Evolutionary conservation across 2,888 invertebrate species (phyloP), one percentile per base, ranked within the genome.

Genomic region (Pachydiplax longipennis): DNA sequence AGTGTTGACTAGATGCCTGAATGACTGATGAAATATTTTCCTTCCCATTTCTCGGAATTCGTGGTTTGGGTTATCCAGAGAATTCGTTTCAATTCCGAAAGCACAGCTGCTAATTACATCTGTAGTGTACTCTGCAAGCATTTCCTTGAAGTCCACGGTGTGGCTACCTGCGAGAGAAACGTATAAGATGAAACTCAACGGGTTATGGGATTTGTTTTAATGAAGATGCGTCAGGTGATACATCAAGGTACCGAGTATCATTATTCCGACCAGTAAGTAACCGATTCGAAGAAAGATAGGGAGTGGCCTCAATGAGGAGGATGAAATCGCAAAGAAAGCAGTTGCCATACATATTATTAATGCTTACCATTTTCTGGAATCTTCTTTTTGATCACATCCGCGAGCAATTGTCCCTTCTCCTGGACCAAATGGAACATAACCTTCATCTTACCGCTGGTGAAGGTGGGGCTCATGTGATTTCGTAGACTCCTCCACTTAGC

Each of bases 51-150:
- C 91, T 92, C 94, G 94, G 93, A 96, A 96, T 92, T 95, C 95
- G 0, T 95, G 95, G 90, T 95, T 93, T 0, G 95, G 94, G 93
- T 95, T 94, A 81, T 94, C 94, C 92, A 96, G 95, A 58, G 95
- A 95, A 92, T 96, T 95, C 92, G 95, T 95, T 91, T 96, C 95
- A n/a, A 96, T 94, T 37, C 96, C 96, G 92, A 96, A 96, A 18
- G 95, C 96, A 91, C 95, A 95, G 90, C 94, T 95, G 0, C 95
- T 95, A 53, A 96, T 95, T 2, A 96, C 95, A 92, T 96, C 96
- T 93, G 96, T 95, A 0, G 95, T 95, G 92, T 95, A 96, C 92
- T 95, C 95, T 6, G 95, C 95, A 92, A 95, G 94, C 91, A 95
- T 94, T 83, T 95, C 95, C 31, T 95, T 94, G 90, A 96, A 94